Conservation (phyloP, 2,113 vertebrate species). For the Austrofundulus limnaeus region DNA sequence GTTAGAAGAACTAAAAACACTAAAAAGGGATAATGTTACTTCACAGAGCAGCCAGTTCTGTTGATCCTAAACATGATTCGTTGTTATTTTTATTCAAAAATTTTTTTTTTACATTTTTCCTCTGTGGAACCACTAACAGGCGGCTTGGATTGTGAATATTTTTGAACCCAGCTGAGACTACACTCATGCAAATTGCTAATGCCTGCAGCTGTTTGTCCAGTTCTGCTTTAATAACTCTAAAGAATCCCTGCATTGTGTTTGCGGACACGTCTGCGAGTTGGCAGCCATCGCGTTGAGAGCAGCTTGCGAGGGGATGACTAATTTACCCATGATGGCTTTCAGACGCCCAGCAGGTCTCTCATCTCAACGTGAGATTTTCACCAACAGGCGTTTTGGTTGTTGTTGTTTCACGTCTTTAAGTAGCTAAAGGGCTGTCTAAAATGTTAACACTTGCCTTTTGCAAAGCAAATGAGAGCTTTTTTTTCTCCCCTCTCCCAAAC, state of each 20-base stretch:
- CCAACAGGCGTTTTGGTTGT: background rate
- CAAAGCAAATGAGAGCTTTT: constrained; percentile 8
- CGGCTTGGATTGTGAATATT: background rate
- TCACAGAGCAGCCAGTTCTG: background rate
- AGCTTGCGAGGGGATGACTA: constrained; percentile 26
- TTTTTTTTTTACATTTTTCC: background rate
- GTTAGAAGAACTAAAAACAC: constrained; percentile 25
- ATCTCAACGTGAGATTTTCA: constrained; percentile 17
- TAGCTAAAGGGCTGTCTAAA: background rate
- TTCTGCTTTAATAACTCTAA: constrained; percentile 13
- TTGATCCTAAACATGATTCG: background rate
- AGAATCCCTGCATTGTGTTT: constrained; percentile 40
- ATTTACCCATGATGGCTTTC: constrained; percentile 28
- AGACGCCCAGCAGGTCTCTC: constrained; percentile 21
- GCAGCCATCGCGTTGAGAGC: constrained; percentile 21
- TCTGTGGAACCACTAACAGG: background rate
- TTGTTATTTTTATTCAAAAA: too few relatives aligned
- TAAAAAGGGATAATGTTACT: background rate
- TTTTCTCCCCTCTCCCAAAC: constrained; percentile 21
- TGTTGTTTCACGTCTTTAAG: constrained; percentile 18
- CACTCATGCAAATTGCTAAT: constrained; percentile 33
- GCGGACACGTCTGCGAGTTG: constrained; percentile 47
- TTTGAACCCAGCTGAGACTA: constrained; percentile 9
- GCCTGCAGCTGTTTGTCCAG: constrained; percentile 40
- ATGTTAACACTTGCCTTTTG: background rate